phyloP scores from a whole-genome alignment of 2,888 invertebrate genomes.

The Apomyelois bistriatella region DNA sequence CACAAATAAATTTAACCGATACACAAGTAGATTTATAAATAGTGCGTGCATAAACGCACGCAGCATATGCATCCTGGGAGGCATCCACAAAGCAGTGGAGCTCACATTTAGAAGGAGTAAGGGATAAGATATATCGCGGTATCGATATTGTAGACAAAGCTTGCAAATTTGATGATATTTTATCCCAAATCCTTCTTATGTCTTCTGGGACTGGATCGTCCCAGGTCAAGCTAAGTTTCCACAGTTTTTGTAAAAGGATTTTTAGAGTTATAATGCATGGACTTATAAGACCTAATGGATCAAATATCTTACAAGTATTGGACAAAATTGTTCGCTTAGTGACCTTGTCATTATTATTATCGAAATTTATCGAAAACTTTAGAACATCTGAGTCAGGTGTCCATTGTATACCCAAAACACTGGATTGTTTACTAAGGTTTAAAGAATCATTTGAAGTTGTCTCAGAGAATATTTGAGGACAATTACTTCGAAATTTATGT shows the following conservation, averaged over 20 bases:
- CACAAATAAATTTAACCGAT: slow-evolving; percentile 17
- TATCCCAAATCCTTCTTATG: not conserved
- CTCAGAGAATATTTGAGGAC: too few relatives aligned
- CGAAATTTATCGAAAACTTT: slow-evolving; percentile 20
- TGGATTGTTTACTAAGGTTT: too few relatives aligned
- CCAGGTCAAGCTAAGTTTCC: slow-evolving; percentile 16
- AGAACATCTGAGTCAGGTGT: slow-evolving; percentile 20
- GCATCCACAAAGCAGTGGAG: slow-evolving; percentile 23
- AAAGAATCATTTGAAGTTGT: too few relatives aligned
- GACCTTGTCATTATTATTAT: not conserved
- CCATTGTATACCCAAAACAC: slow-evolving; percentile 17
- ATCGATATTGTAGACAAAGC: not conserved
- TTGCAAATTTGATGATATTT: not conserved
- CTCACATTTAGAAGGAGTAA: slow-evolving; percentile 6
- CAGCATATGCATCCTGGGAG: slow-evolving; percentile 10
- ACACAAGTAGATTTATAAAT: not conserved
- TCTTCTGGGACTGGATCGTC: slow-evolving; percentile 15
- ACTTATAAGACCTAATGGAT: slow-evolving; percentile 24
- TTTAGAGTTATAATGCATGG: slow-evolving; percentile 19
- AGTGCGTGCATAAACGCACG: slow-evolving; percentile 18
- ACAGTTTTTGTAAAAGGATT: slow-evolving; percentile 15
- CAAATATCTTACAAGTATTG: slow-evolving; percentile 23
- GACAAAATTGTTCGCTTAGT: slow-evolving; percentile 24
- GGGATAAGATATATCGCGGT: not conserved
- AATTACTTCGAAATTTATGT: slow-evolving; percentile 24